phyloP scores from a whole-genome alignment of 1,140 invertebrate species.

The Ostrea denselamellosa region DNA sequence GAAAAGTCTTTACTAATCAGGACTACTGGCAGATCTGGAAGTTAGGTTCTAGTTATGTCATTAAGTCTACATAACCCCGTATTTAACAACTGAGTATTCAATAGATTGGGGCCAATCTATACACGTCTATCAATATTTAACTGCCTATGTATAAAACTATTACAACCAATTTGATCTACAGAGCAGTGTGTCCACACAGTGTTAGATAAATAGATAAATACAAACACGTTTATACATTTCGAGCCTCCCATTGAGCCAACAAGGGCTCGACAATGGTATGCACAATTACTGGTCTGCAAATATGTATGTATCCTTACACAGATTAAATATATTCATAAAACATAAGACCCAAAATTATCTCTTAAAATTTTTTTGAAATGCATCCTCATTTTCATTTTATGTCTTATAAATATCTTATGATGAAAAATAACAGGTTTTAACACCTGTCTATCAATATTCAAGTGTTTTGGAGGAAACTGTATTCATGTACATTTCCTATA shows the following conservation, averaged over 20 bases:
- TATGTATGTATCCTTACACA: neutral
- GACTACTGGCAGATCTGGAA: neutral
- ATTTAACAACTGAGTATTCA: slow-evolving; percentile 1
- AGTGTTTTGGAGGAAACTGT: too few relatives aligned
- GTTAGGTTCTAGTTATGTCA: slow-evolving; percentile 18
- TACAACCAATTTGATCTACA: slow-evolving; percentile 15
- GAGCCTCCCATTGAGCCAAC: neutral
- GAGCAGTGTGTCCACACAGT: slow-evolving; percentile 18
- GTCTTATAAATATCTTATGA: too few relatives aligned
- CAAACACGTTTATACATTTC: neutral
- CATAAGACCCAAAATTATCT: neutral
- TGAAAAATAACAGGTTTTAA: too few relatives aligned
- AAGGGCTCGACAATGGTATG: neutral
- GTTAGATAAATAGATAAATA: slow-evolving; percentile 32
- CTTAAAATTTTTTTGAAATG: neutral
- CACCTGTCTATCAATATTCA: too few relatives aligned
- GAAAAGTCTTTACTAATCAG: slow-evolving; percentile 2
- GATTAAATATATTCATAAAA: neutral
- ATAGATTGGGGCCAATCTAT: slow-evolving; percentile 18
- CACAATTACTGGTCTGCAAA: neutral
- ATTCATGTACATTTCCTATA: too few relatives aligned
- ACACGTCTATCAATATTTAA: slow-evolving; percentile 30
- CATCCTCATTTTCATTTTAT: too few relatives aligned
- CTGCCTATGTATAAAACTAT: slow-evolving; percentile 1
- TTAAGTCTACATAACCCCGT: slow-evolving; percentile 19